These are phyloP conservation scores for Tarsius wallacei DNA, from an alignment of 2,797 vertebrate species.

Conservation along the genomic window DNA sequence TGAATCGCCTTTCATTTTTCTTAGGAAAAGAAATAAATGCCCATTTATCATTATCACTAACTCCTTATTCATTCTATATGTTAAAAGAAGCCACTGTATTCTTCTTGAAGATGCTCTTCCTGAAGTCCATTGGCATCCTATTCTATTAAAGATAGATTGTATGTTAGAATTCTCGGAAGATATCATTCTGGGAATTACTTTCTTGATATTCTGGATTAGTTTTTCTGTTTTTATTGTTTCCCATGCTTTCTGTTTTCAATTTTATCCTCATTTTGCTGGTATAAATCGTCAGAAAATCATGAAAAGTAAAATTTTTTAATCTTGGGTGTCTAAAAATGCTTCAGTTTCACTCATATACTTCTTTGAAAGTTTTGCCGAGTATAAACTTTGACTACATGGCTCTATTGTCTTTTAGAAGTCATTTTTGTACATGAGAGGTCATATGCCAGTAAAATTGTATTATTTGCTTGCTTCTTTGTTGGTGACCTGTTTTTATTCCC, in stretches of 20 bases:
- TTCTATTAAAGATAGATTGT: background rate
- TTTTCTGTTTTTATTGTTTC: background rate
- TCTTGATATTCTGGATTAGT: background rate
- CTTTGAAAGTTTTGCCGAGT: background rate
- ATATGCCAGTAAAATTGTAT: background rate
- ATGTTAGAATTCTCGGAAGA: background rate
- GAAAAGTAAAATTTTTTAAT: background rate
- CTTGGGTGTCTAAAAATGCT: background rate
- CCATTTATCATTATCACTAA: background rate
- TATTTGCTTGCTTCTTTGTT: background rate
- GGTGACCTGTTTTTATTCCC: background rate
- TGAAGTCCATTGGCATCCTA: background rate
- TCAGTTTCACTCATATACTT: background rate
- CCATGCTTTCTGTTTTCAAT: background rate
- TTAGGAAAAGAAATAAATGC: background rate
- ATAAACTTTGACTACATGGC: background rate
- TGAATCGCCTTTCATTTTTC: constrained; percentile 46
- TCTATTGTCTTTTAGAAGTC: background rate
- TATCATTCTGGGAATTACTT: background rate
- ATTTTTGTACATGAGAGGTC: background rate
- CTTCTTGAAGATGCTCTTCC: background rate
- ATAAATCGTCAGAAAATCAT: background rate
- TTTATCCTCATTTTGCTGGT: background rate
- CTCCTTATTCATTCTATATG: background rate
- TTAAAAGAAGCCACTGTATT: background rate